Base-by-base conservation (phyloP, 2,888 invertebrate species). In the Ferrisia virgata region DNA sequence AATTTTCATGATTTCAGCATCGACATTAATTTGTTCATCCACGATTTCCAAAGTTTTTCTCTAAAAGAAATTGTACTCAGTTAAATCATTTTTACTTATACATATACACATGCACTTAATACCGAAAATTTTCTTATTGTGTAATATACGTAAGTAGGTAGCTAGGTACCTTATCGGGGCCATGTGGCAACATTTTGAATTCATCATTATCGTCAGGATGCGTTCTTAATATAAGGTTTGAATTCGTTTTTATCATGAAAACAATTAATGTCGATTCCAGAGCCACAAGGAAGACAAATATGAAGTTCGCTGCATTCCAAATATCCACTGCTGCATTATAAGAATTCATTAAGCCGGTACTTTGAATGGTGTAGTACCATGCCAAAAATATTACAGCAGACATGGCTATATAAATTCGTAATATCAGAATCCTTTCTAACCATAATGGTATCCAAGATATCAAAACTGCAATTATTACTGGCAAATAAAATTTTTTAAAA, bases 131-230 rank as follows among this genome's bases (percentile, higher is more conserved):
- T n/a, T n/a, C n/a, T n/a, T n/a, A n/a, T n/a, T n/a, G n/a, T n/a
- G n/a, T n/a, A n/a, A n/a, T n/a, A n/a, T n/a, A n/a, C n/a, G n/a
- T n/a, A n/a, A n/a, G n/a, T n/a, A n/a, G n/a, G n/a, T n/a, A n/a
- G n/a, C n/a, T n/a, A n/a, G n/a, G n/a, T 40, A 82, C 82, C 31
- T 72, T 72, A 25, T 76, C 13, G 0, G 43, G 76, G 2, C 28
- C 28, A 76, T 15, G 47, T 2, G 25, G 83, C n/a, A 83, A 11
- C 83, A 83, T 83, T 76, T 83, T 83, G 22, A 76, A 83, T 76
- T 83, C 72, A 72, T 83, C 83, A 4, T 31, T 36, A 64, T 83
- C 83, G 31, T 83, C 83, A 25, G 83, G 83, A 76, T 83, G 83
- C 2, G n/a, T 83, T 6, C 83, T 39, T 28, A 40, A 43, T 8